Evolutionary conservation across 2,797 vertebrate genomes (phyloP).

Genomic region (Hirundo rustica): DNA sequence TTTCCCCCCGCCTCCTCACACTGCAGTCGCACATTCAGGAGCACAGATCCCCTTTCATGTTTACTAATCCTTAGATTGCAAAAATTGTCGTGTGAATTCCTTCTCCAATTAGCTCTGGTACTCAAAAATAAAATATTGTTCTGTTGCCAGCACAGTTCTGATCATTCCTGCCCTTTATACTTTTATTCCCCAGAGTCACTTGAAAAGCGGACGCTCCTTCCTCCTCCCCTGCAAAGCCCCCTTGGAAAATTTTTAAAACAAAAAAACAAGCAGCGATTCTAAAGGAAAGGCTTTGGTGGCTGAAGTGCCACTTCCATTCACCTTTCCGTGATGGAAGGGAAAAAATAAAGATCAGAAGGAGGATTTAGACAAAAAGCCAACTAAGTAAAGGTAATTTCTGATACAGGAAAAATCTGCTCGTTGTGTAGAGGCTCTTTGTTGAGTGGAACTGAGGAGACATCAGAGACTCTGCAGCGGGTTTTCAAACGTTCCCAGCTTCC

Average conservation of each 20-base stretch:
- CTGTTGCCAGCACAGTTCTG: constrained; percentile 10
- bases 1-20: not conserved
- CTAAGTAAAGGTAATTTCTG: constrained; percentile 47
- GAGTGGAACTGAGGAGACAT: not conserved
- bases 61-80: constrained; percentile 56
- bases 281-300: constrained; percentile 34
- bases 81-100: constrained; percentile 42
- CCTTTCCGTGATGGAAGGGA: not conserved
- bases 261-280: not conserved
- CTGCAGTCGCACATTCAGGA: not conserved
- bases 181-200: constrained; percentile 52
- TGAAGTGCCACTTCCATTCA: constrained; percentile 52
- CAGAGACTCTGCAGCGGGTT: not conserved
- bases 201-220: not conserved
- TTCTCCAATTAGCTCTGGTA: constrained; percentile 58
- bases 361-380: constrained; percentile 56
- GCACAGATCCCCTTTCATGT: constrained; percentile 36
- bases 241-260: constrained; percentile 15
- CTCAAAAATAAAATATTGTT: constrained; percentile 39
- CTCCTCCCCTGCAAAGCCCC: constrained; percentile 27
- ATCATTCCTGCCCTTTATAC: constrained; percentile 50
- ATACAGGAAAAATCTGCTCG: not conserved
- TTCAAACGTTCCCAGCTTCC: not conserved
- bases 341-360: constrained; percentile 53
- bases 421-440: not conserved